Conservation (phyloP, 2,888 invertebrate species). For the Sthenelais limicola region DNA sequence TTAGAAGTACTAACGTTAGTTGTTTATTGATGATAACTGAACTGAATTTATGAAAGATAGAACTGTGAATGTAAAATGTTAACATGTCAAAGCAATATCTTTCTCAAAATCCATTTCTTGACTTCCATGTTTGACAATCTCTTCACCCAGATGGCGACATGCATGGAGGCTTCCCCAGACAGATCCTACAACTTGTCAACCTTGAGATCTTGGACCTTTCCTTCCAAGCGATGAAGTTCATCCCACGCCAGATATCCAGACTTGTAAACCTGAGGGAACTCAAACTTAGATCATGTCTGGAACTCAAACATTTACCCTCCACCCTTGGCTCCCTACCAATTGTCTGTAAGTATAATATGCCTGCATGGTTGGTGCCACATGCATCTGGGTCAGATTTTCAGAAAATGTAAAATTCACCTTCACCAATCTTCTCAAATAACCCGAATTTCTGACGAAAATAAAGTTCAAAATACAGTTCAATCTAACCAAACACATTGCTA, state of each 20-base stretch:
- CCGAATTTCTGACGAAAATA: too few species aligned
- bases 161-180: slow-evolving; percentile 53
- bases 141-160: too few species aligned
- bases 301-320: slow-evolving; percentile 49
- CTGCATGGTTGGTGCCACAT: too few species aligned
- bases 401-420: too few species aligned
- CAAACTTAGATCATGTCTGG: slow-evolving; percentile 58
- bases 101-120: too few species aligned
- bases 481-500: too few species aligned
- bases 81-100: too few species aligned
- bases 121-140: too few species aligned
- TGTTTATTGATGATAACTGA: not conserved
- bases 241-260: slow-evolving; percentile 58
- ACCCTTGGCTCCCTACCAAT: slow-evolving; percentile 13
- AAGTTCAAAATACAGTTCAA: too few species aligned
- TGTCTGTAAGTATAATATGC: not conserved
- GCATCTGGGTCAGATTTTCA: too few species aligned
- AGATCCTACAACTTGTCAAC: slow-evolving; percentile 54
- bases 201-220: slow-evolving; percentile 58
- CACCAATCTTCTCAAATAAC: too few species aligned
- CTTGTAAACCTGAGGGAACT: slow-evolving; percentile 57
- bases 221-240: slow-evolving; percentile 58
- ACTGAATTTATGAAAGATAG: not conserved
- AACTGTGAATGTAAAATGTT: too few species aligned
- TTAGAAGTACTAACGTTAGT: not conserved